These are phyloP conservation scores for Dexiosoma caninum DNA, from an alignment of 2,888 invertebrate genomes.

Conservation along the genomic window DNA sequence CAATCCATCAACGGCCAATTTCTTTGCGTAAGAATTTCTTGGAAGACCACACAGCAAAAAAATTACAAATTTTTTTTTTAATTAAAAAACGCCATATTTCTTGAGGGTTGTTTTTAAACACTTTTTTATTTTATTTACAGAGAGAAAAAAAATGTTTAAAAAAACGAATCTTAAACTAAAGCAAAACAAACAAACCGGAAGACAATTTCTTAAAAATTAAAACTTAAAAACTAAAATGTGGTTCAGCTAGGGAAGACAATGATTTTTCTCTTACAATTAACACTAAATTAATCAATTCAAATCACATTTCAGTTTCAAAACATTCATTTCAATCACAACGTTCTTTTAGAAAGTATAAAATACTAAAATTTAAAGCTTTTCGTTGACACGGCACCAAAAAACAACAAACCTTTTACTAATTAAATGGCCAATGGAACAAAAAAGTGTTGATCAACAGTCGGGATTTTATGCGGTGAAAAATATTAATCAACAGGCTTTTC, in stretches of 20 bases:
- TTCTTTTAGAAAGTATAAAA: constrained; percentile 26
- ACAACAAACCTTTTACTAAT: constrained; percentile 43
- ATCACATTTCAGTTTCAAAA: neutral
- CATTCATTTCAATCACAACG: neutral
- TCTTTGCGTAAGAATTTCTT: too few species aligned
- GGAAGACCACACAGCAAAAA: too few species aligned
- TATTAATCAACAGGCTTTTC: constrained; percentile 50
- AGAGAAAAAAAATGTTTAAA: constrained; percentile 49
- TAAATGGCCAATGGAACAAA: constrained; percentile 19
- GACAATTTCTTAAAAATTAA: constrained; percentile 67
- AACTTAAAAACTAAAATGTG: constrained; percentile 39
- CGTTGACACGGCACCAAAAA: neutral
- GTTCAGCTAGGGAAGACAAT: constrained; percentile 55
- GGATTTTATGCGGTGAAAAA: constrained; percentile 18
- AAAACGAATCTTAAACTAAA: constrained; percentile 35
- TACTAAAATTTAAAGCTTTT: constrained; percentile 50
- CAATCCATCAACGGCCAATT: too few species aligned
- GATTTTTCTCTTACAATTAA: constrained; percentile 27
- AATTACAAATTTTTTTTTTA: neutral
- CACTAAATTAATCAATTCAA: neutral
- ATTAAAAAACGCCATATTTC: too few species aligned
- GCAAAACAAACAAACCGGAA: constrained; percentile 72
- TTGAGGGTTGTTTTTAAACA: constrained; percentile 21
- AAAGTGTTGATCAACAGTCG: constrained; percentile 54
- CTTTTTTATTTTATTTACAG: constrained; percentile 57